phyloP scores from a whole-genome alignment of 2,113 vertebrate genomes.

The Embiotoca jacksoni region DNA sequence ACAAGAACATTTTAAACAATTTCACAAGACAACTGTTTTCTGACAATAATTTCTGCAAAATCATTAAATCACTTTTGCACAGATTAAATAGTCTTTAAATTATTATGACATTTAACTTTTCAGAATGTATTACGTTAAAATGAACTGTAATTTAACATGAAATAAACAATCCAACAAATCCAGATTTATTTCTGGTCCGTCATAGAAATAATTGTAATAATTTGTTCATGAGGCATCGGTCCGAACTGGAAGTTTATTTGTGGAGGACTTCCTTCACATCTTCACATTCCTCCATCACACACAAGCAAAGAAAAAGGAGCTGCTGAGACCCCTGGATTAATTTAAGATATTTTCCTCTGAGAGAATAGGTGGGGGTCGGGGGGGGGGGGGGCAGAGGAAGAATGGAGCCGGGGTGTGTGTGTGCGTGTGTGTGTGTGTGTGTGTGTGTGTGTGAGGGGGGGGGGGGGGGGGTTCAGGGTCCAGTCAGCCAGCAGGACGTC shows the following conservation, averaged over 20 bases:
- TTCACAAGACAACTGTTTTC: too few relatives aligned
- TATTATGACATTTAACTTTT: too few relatives aligned
- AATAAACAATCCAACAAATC: too few relatives aligned
- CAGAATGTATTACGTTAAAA: too few relatives aligned
- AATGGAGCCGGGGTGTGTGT: constrained; percentile 14
- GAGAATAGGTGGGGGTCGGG: constrained; percentile 24
- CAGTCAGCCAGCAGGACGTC: constrained; percentile 86
- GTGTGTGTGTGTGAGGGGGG: background rate
- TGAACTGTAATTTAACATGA: too few relatives aligned
- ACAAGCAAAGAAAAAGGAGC: constrained; percentile 44
- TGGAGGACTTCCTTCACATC: constrained; percentile 39
- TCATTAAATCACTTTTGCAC: too few relatives aligned
- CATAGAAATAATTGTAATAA: background rate
- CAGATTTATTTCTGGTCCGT: too few relatives aligned
- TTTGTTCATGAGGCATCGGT: background rate
- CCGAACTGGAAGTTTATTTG: constrained; percentile 37
- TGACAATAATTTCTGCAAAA: too few relatives aligned
- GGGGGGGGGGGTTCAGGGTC: constrained; percentile 73
- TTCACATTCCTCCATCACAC: constrained; percentile 47
- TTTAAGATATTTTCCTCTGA: constrained; percentile 79
- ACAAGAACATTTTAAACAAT: too few relatives aligned
- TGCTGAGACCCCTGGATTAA: constrained; percentile 83
- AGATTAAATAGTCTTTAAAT: too few relatives aligned
- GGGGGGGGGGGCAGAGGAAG: constrained; percentile 20
- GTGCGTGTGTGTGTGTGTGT: too few relatives aligned